phyloP scores from a whole-genome alignment of 1,140 invertebrate genomes.

The Neotoxoptera formosana region DNA sequence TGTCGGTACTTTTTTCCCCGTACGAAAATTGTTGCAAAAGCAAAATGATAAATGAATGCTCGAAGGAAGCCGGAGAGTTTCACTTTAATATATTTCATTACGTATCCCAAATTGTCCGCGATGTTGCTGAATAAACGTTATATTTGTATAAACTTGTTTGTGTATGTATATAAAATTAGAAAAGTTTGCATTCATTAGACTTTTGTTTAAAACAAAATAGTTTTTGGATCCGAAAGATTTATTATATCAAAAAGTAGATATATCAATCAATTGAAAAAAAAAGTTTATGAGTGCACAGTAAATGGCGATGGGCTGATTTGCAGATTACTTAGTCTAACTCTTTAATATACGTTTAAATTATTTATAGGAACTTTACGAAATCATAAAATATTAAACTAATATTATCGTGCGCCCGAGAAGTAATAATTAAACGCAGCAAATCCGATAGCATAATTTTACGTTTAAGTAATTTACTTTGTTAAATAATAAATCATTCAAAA shows the following conservation, averaged over 20 bases:
- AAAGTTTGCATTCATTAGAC: slow-evolving; percentile 46
- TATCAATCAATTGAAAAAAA: not conserved
- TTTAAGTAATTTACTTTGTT: not conserved
- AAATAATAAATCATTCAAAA: not conserved
- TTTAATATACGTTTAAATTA: not conserved
- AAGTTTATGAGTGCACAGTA: not conserved
- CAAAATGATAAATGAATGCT: slow-evolving; percentile 36
- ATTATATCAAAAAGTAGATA: not conserved
- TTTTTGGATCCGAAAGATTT: not conserved
- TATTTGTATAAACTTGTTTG: not conserved
- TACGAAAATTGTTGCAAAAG: not conserved
- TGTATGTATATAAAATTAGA: not conserved
- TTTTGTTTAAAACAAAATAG: slow-evolving; percentile 26
- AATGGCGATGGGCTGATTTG: not conserved
- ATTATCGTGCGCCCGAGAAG: not conserved
- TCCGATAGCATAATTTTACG: not conserved
- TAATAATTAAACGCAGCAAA: not conserved
- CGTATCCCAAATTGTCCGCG: slow-evolving; percentile 13
- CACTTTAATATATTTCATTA: slow-evolving; percentile 44
- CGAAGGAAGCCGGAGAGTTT: slow-evolving; percentile 1
- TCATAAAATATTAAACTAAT: not conserved
- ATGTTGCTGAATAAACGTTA: slow-evolving; percentile 13
- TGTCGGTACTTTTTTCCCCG: not conserved
- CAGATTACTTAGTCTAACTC: not conserved
- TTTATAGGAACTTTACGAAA: not conserved